Evolutionary conservation across 1,140 invertebrate genomes (phyloP).

Genomic region (Manduca sexta): DNA sequence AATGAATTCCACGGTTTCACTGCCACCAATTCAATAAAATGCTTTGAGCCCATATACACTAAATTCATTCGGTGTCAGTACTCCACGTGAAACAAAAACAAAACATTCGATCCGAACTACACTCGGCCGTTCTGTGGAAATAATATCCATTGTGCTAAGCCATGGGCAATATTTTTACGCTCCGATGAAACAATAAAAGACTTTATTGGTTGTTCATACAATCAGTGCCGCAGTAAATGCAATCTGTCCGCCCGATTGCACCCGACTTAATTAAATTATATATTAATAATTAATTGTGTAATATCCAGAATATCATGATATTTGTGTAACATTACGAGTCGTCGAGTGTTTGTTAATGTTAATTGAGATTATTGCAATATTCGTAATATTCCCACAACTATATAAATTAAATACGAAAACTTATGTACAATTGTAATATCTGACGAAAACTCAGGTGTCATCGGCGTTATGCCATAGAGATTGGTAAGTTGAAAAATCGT

Average conservation of each 20-base stretch:
- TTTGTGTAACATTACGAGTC: too few relatives aligned
- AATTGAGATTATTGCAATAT: too few relatives aligned
- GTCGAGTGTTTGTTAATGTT: too few relatives aligned
- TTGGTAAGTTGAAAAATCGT: too few relatives aligned
- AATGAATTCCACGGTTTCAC: too few relatives aligned
- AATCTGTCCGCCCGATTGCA: conserved; percentile 15
- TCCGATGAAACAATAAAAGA: conserved; percentile 23
- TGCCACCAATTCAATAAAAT: conserved; percentile 2
- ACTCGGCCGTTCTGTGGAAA: conserved; percentile 10
- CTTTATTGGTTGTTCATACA: conserved; percentile 24
- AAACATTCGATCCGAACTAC: conserved; percentile 17
- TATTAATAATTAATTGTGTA: too few relatives aligned
- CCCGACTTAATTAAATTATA: conserved; percentile 4
- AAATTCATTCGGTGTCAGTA: conserved; percentile 25
- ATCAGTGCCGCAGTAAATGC: conserved; percentile 14
- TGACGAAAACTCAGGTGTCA: too few relatives aligned
- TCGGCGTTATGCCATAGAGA: too few relatives aligned
- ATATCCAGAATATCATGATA: too few relatives aligned
- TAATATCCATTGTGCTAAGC: conserved; percentile 29
- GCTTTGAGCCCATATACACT: conserved; percentile 4
- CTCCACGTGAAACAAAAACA: conserved; percentile 14
- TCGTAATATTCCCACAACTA: too few relatives aligned
- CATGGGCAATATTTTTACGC: conserved; percentile 31
- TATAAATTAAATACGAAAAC: too few relatives aligned
- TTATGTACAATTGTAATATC: too few relatives aligned